Evolutionary conservation across 2,113 vertebrate species (phyloP).

Genomic region (Gobius niger): DNA sequence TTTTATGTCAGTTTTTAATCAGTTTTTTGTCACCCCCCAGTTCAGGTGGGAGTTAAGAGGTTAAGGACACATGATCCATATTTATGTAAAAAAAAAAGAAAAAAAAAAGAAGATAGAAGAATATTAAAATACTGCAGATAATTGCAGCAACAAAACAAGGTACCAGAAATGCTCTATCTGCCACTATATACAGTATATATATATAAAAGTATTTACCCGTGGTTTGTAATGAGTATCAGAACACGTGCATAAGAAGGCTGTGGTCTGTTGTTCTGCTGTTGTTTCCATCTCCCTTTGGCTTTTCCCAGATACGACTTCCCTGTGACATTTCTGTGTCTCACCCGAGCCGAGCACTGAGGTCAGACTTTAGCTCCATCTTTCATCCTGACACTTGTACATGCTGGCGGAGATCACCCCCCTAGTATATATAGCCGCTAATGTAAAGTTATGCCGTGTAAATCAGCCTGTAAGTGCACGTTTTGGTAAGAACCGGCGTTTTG

Average conservation of each 20-base stretch:
- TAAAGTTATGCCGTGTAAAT: background rate
- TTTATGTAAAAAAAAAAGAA: no score
- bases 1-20: no score
- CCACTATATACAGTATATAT: no score
- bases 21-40: no score
- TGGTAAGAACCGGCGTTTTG: background rate
- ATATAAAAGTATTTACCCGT: no score
- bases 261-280: background rate
- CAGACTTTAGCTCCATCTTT: conserved; percentile 36
- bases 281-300: conserved; percentile 29
- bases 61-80: no score
- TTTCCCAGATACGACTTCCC: conserved; percentile 53
- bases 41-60: no score
- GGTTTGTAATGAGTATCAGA: background rate
- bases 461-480: background rate
- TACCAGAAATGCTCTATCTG: no score
- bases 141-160: no score
- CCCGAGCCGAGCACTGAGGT: conserved; percentile 15
- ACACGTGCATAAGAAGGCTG: no score
- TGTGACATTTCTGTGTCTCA: conserved; percentile 22
- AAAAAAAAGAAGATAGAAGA: no score
- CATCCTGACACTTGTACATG: conserved; percentile 16
- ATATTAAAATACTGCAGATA: no score
- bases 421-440: conserved; percentile 4
- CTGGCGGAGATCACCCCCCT: conserved; percentile 26